Conservation (phyloP, 1,140 invertebrate species). For the Sinella curviseta region DNA sequence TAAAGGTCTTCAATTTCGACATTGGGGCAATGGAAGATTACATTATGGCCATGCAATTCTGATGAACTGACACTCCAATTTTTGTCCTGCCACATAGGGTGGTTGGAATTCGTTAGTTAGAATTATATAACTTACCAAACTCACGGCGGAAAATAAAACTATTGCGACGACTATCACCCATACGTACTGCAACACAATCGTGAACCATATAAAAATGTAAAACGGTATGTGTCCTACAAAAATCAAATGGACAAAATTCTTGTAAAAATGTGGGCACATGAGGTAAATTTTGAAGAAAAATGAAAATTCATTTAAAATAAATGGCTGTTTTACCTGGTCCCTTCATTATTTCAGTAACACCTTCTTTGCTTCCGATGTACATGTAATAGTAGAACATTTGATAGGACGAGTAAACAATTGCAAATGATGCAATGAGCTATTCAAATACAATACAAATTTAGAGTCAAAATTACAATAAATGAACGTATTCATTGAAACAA, state of each 20-base stretch:
- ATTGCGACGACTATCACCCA: conserved; percentile 20
- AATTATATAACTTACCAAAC: conserved; percentile 15
- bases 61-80: no score
- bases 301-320: background rate
- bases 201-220: conserved; percentile 32
- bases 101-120: no score
- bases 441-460: background rate
- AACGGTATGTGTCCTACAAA: conserved; percentile 32
- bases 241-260: background rate
- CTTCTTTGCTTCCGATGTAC: background rate
- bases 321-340: background rate
- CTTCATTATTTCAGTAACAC: conserved; percentile 3
- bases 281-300: background rate
- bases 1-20: background rate
- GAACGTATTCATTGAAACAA: background rate
- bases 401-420: background rate
- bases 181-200: background rate
- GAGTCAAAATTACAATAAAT: background rate
- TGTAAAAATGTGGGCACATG: background rate
- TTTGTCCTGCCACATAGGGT: no score
- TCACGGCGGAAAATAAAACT: conserved; percentile 26
- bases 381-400: conserved; percentile 7
- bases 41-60: no score
- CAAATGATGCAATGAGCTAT: background rate
- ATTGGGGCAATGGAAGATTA: no score